Evolutionary conservation across 2,113 vertebrate species (phyloP).

Genomic region (Arvicanthis niloticus): DNA sequence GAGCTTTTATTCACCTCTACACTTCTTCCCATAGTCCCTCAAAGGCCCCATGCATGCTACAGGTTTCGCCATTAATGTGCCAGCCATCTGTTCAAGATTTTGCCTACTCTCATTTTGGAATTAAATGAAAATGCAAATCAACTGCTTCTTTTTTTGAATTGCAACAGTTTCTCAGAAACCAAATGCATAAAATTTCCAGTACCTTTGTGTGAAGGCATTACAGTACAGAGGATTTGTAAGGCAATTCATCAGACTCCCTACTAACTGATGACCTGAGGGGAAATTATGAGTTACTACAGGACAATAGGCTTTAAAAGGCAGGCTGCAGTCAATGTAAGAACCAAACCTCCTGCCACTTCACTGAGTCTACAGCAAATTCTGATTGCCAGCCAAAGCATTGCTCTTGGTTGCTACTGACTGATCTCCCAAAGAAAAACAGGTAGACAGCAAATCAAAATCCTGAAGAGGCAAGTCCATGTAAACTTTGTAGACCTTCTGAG

Average conservation of each 20-base stretch:
- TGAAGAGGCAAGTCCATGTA: background rate
- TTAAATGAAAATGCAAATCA: conserved; percentile 45
- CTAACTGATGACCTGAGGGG: background rate
- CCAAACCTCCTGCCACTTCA: background rate
- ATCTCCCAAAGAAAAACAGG: background rate
- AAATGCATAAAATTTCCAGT: background rate
- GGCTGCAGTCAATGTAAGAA: background rate
- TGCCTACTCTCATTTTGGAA: background rate
- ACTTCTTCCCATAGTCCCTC: background rate
- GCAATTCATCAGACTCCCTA: background rate
- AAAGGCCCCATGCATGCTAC: background rate
- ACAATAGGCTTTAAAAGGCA: background rate
- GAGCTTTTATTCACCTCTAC: background rate
- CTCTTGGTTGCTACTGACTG: background rate
- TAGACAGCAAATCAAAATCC: background rate
- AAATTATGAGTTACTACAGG: background rate
- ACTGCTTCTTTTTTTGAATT: background rate
- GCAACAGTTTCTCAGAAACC: background rate
- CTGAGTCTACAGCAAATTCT: background rate
- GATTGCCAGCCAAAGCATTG: background rate
- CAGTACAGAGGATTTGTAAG: background rate
- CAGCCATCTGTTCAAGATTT: background rate
- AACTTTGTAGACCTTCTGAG: background rate
- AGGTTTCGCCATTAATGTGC: background rate
- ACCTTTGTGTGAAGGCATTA: background rate